Percentiles rank a stretch among this genome's conserved stretches.
phyloP scores from a whole-genome alignment of 2,113 vertebrate species.

The Tretioscincus oriximinensis region DNA sequence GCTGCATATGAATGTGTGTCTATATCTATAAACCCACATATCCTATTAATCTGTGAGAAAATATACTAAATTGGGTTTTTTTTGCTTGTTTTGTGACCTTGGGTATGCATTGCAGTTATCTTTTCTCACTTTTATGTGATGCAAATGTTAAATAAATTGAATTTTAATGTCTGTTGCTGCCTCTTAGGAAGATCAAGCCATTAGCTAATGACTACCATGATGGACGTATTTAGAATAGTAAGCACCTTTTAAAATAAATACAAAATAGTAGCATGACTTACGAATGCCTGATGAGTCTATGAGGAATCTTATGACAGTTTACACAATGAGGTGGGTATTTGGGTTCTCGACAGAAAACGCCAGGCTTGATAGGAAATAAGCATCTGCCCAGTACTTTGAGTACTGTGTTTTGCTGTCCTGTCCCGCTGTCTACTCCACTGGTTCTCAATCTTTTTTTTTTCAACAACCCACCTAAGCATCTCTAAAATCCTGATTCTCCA shows the following conservation, averaged over 20 bases:
- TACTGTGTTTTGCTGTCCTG: neutral
- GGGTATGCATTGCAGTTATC: constrained; percentile 68
- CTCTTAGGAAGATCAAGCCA: constrained; percentile 82
- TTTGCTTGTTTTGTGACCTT: constrained; percentile 76
- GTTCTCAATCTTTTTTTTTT: too few relatives aligned
- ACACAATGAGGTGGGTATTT: constrained; percentile 35
- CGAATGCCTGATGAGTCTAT: constrained; percentile 28
- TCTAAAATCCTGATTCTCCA: too few relatives aligned
- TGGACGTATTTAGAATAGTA: constrained; percentile 72
- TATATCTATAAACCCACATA: neutral
- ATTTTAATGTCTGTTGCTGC: constrained; percentile 85
- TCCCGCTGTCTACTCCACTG: neutral
- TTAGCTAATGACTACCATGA: constrained; percentile 83
- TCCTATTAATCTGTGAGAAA: constrained; percentile 34
- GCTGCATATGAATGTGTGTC: neutral
- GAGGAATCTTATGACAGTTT: constrained; percentile 29
- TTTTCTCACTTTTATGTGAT: constrained; percentile 79
- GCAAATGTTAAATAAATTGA: constrained; percentile 86
- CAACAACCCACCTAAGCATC: too few relatives aligned
- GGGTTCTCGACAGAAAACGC: constrained; percentile 15
- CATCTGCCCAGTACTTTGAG: neutral
- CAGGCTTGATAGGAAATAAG: constrained; percentile 11
- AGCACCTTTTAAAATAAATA: constrained; percentile 47
- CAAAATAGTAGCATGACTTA: constrained; percentile 47
- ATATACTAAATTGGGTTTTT: constrained; percentile 57